Evolutionary conservation across 2,797 vertebrate genomes (phyloP), one percentile per base, ranked within the genome.

Genomic region (Oryzias sinensis): DNA sequence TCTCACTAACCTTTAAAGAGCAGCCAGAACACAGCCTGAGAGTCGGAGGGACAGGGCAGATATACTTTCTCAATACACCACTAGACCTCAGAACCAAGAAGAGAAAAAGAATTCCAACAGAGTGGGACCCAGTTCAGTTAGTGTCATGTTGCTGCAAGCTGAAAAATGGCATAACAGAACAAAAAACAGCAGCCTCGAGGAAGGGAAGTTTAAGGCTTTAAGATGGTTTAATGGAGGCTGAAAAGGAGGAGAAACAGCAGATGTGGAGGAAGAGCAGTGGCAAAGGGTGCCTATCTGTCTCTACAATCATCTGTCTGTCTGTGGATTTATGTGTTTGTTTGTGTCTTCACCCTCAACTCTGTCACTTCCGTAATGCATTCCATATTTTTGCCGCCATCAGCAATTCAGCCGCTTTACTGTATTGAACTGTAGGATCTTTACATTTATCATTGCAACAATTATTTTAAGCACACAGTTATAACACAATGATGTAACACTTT

Each of bases 291-390:
- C 85, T 90, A 81, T 80, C 76, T 91, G 87, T 90, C 82, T 76
- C 85, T 54, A 43, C 80, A 63, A 65, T 81, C 74, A 56, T 87
- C 88, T 75, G 86, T 88, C 88, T 88, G 70, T 79, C 74, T 73
- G 43, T 47, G 76, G 87, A 92, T 93, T 92, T 91, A 91, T 91
- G 89, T 88, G 84, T 90, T 91, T 92, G 90, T 92, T 92, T 91
- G 87, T 85, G 84, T 84, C 87, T 80, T 79, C 47, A 60, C 79
- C 87, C 72, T 83, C 52, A 70, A 75, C 84, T 80, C 82, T 87
- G 80, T 89, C 87, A 89, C 89, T 88, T 91, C 89, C 72, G 73
- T 91, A 89, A 91, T 90, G 80, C 77, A 69, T 91, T 85, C 88
- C 90, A 90, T 80, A 91, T 89, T 90, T 84, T 45, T 70, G 68